phyloP scores from a whole-genome alignment of 2,888 invertebrate genomes.

The Halictus quadricinctus region DNA sequence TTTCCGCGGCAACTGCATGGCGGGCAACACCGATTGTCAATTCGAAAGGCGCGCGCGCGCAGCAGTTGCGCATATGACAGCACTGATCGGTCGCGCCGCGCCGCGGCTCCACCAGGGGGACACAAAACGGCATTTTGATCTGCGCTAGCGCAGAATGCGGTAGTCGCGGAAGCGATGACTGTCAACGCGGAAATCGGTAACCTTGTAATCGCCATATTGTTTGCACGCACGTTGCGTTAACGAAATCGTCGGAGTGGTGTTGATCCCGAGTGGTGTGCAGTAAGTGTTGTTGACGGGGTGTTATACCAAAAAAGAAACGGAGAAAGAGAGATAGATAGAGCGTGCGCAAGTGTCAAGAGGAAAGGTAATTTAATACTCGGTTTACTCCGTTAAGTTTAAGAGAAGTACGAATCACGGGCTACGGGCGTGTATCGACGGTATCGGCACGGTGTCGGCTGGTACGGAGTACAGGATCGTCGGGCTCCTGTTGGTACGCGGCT shows the following conservation, averaged over 20 bases:
- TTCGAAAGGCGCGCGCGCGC: neutral
- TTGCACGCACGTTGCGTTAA: conserved; percentile 73
- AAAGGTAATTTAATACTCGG: conserved; percentile 61
- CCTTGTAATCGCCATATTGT: conserved; percentile 77
- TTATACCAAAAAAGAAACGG: conserved; percentile 39
- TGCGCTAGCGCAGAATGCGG: conserved; percentile 75
- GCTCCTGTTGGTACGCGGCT: neutral
- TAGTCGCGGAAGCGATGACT: conserved; percentile 71
- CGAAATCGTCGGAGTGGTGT: conserved; percentile 54
- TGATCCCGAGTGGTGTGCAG: conserved; percentile 45
- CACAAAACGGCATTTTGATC: conserved; percentile 50
- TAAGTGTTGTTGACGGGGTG: conserved; percentile 39
- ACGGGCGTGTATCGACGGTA: neutral
- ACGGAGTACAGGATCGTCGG: neutral
- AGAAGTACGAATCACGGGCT: neutral
- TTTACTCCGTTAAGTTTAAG: neutral
- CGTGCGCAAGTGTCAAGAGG: conserved; percentile 33
- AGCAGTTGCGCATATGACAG: conserved; percentile 4
- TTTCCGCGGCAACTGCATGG: neutral
- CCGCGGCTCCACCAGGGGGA: conserved; percentile 17
- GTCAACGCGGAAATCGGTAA: conserved; percentile 76
- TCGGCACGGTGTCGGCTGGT: neutral
- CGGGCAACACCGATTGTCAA: neutral
- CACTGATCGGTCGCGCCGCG: neutral
- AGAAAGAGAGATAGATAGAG: neutral